Base-by-base conservation (phyloP, 2,797 vertebrate genomes). In the Artibeus lituratus region DNA sequence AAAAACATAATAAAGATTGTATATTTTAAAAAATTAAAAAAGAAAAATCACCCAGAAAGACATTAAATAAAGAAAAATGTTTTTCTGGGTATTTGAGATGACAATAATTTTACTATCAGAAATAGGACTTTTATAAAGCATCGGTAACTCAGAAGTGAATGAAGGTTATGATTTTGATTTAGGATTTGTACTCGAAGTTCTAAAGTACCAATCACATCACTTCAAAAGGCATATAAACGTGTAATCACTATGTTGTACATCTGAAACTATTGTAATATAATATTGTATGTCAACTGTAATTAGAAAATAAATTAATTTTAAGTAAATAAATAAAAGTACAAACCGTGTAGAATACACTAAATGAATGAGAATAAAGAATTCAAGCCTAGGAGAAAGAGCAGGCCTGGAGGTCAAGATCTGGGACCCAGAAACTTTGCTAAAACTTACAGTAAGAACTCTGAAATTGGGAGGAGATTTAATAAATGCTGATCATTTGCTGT, bases 101-200 rank as follows among this genome's bases (percentile, higher is more conserved):
- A 81, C 32, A 86, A 0, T 80, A 49, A 92, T 92, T 69, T 92
- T 22, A 44, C 85, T 83, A 67, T 94, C 42, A 94, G 83, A 88
- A 88, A 59, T 73, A 89, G 32, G n/a, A 35, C n/a, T 67, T 67
- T 67, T 21, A n/a, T 59, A 16, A 95, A 95, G 81, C 11, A 39
- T 35, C 87, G 80, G 57, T 84, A 51, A 86, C 81, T 93, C 65
- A 14, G 70, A 4, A 39, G 19, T 74, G 42, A 87, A 26, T 80
- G 15, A 92, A 86, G 12, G n/a, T 83, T 95, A 47, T 76, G 49
- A 87, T 87, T 90, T 74, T 89, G 42, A 78, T 73, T 82, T 83
- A 89, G 21, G 12, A 78, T 24, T 84, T 77, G 26, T 32, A 59
- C 15, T 42, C 90, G 44, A 77, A 95, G 51, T 86, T 26, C 39